Evolutionary conservation across 1,140 invertebrate genomes (phyloP).

Genomic region (Lordiphosa stackelbergi): DNA sequence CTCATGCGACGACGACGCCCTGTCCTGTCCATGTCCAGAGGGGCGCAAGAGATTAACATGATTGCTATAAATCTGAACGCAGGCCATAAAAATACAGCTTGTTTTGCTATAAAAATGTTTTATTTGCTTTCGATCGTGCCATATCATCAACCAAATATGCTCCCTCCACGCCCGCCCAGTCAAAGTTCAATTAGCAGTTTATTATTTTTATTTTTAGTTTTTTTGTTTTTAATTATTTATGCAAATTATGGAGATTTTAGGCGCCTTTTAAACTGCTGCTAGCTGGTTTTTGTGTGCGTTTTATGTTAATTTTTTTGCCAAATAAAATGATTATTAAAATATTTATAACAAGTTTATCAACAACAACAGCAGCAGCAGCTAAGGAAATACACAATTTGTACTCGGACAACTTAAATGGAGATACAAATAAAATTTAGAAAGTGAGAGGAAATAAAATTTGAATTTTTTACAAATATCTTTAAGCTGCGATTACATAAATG

Average conservation of each 20-base stretch:
- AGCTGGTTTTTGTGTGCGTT: constrained; percentile 15
- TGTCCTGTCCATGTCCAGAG: constrained; percentile 34
- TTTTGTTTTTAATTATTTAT: constrained; percentile 14
- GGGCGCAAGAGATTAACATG: constrained; percentile 17
- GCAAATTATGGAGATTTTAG: constrained; percentile 15
- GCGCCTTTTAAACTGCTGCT: constrained; percentile 18
- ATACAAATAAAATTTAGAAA: constrained; percentile 6
- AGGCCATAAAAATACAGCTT: constrained; percentile 45
- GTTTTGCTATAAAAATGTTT: constrained; percentile 43
- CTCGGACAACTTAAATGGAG: constrained; percentile 2
- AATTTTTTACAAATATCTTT: constrained; percentile 1
- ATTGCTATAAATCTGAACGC: constrained; percentile 40
- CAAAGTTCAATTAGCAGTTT: constrained; percentile 45
- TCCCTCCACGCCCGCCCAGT: constrained; percentile 9
- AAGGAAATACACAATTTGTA: constrained; percentile 34
- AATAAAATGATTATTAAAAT: constrained; percentile 43
- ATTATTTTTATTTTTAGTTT: constrained; percentile 1
- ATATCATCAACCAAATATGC: constrained; percentile 13
- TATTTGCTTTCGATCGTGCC: constrained; percentile 21
- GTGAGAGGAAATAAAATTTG: constrained; percentile 13
- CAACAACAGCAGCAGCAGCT: constrained; percentile 10
- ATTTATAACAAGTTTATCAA: constrained; percentile 26
- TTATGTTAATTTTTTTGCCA: constrained; percentile 22
- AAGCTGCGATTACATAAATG: too few species aligned
- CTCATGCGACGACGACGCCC: constrained; percentile 36